Base-by-base conservation (phyloP, 2,888 invertebrate species). In the Eucriotettix oculatus region DNA sequence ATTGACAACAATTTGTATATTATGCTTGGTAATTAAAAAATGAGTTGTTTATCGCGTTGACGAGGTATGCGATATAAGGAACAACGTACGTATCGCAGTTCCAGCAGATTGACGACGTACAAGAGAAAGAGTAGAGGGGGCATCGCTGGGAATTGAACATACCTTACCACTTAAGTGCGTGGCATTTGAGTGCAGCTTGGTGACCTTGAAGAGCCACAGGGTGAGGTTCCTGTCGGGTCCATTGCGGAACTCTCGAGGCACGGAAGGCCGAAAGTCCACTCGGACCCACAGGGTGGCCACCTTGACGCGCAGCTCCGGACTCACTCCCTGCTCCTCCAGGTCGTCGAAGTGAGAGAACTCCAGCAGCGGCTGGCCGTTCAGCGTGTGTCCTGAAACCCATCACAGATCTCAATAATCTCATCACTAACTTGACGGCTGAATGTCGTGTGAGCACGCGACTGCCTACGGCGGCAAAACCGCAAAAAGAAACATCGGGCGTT, bases 291-390 rank as follows among this genome's bases (percentile, higher is more conserved):
- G 79, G 67, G 85, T 84, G 43, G 91, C 91, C 65, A 85, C 83
- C 66, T 85, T 83, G 66, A 92, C 87, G 66, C 82, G 78, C 66
- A 89, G 77, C 66, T 85, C 85, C 60, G 80, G 77, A 61, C 72
- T 71, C 57, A 76, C 75, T 67, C 69, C 70, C 67, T 69, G 70
- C 14, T 69, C 68, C 16, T 60, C 58, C 29, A 66, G 68, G 61
- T 83, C 83, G 66, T 79, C 78, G 65, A 83, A 82, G 69, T 87
- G 83, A 60, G 87, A 83, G 76, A 93, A 93, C 74, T 92, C 90
- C 67, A 93, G 79, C 68, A 92, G 77, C 61, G 87, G 84, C 74
- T 92, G 91, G 58, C 89, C 87, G 72, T 91, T 91, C 68, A 90
- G 78, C 69, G 84, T 83, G 67, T 84, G 83, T 69, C 92, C 92